Evolutionary conservation across 2,113 vertebrate genomes (phyloP).

Genomic region (Chionis minor): DNA sequence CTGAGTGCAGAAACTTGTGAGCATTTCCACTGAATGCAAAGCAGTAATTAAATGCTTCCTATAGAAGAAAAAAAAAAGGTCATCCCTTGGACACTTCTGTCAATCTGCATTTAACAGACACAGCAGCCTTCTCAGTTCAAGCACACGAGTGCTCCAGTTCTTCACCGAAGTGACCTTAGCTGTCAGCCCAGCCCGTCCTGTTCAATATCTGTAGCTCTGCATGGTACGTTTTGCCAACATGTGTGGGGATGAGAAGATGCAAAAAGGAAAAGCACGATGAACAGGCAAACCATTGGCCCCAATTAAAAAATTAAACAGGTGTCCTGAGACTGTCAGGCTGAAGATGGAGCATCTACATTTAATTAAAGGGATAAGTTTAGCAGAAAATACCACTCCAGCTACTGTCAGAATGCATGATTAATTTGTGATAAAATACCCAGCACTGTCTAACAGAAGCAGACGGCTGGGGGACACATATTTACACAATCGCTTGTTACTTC

Average conservation of each 20-base stretch:
- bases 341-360: slow-evolving; percentile 63
- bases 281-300: slow-evolving; percentile 37
- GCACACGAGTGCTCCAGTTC: not conserved
- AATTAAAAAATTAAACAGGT: slow-evolving; percentile 63
- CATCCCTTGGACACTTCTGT: slow-evolving; percentile 59
- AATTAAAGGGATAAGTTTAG: slow-evolving; percentile 69
- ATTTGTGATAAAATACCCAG: slow-evolving; percentile 69
- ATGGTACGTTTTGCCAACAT: not conserved
- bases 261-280: not conserved
- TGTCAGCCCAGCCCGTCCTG: slow-evolving; percentile 64
- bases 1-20: not conserved
- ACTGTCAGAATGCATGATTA: slow-evolving; percentile 74
- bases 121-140: slow-evolving; percentile 52
- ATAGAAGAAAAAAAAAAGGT: slow-evolving; percentile 42
- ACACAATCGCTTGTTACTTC: slow-evolving; percentile 63
- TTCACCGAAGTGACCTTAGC: slow-evolving; percentile 61
- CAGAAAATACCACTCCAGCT: slow-evolving; percentile 50
- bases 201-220: slow-evolving; percentile 40
- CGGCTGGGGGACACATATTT: slow-evolving; percentile 43
- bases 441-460: slow-evolving; percentile 47
- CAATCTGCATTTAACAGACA: slow-evolving; percentile 62
- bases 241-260: not conserved
- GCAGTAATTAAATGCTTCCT: slow-evolving; percentile 64
- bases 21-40: slow-evolving; percentile 32
- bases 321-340: slow-evolving; percentile 62